Evolutionary conservation across 2,888 invertebrate species (phyloP).

Genomic region (Ariolimax columbianus): DNA sequence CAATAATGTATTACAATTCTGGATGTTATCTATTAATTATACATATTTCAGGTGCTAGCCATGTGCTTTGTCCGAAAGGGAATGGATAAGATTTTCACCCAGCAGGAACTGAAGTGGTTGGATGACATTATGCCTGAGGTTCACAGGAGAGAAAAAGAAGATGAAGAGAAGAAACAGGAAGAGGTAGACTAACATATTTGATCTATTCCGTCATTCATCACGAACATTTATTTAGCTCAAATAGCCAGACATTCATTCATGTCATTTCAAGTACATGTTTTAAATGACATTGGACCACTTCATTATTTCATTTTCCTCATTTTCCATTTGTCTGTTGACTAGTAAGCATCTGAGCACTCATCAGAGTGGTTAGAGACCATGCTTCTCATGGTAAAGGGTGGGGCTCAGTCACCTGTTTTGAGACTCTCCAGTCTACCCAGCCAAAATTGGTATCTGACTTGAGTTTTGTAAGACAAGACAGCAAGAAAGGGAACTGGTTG

Average conservation of each 20-base stretch:
- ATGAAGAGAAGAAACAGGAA: conserved; percentile 65
- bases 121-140: conserved; percentile 78
- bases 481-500: too few relatives aligned
- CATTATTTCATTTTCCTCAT: too few relatives aligned
- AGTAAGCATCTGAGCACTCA: too few relatives aligned
- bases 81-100: conserved; percentile 76
- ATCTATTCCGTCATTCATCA: neutral
- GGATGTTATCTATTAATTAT: neutral
- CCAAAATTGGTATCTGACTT: too few relatives aligned
- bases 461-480: too few relatives aligned
- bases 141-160: conserved; percentile 73
- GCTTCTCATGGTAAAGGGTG: too few relatives aligned
- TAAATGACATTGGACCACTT: too few relatives aligned
- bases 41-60: conserved; percentile 68
- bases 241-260: neutral
- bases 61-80: conserved; percentile 77
- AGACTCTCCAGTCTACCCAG: too few relatives aligned
- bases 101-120: conserved; percentile 76
- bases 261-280: neutral
- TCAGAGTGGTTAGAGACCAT: too few relatives aligned
- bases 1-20: too few relatives aligned
- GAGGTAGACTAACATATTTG: conserved; percentile 50
- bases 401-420: too few relatives aligned
- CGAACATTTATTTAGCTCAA: neutral
- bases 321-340: too few relatives aligned